Base-by-base conservation (phyloP, 1,140 invertebrate genomes). In the Telenomus remus region DNA sequence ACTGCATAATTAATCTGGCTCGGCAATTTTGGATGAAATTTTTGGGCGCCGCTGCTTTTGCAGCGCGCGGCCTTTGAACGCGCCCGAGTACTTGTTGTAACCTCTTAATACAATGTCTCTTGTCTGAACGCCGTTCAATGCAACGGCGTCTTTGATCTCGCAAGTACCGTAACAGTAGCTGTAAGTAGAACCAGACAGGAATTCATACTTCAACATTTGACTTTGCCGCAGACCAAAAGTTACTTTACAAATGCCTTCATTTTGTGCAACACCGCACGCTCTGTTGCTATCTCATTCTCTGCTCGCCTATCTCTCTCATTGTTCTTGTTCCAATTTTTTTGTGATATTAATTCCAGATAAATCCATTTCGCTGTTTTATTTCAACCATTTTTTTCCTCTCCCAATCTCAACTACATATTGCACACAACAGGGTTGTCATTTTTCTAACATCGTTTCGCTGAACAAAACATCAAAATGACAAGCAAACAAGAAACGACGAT, bases 41-140 rank as follows among this genome's bases (percentile, higher is more conserved):
- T 60, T 12, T 44, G 43, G 9, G 9, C 53, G 53, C 27, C 54
- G 48, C 48, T 65, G 19, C 44, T 46, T 59, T 57, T 68, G 44
- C 19, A 33, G 11, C 39, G 14, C 49, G 49, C 19, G 16, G 44
- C 50, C 46, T 70, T 56, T 70, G 56, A 55, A 34, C 57, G 51
- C 34, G 39, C 34, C 50, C n/a, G 50, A 39, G 59, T 51, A 47
- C 68, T 72, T 64, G 56, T 64, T 53, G 69, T 63, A 64, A 72
- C 54, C 69, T 72, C 60, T 72, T 64, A 63, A 63, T 63, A 63
- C 68, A 63, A 63, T 57, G 68, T 63, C 68, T 50, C 57, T 61
- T 50, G 57, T 70, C 57, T 15, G 47, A 43, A 53, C 37, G 59
- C 4, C 60, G 59, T 51, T 46, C 55, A 56, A 69, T 60, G 53